phyloP scores from a whole-genome alignment of 2,888 invertebrate species.

The Ennomos erosarius region DNA sequence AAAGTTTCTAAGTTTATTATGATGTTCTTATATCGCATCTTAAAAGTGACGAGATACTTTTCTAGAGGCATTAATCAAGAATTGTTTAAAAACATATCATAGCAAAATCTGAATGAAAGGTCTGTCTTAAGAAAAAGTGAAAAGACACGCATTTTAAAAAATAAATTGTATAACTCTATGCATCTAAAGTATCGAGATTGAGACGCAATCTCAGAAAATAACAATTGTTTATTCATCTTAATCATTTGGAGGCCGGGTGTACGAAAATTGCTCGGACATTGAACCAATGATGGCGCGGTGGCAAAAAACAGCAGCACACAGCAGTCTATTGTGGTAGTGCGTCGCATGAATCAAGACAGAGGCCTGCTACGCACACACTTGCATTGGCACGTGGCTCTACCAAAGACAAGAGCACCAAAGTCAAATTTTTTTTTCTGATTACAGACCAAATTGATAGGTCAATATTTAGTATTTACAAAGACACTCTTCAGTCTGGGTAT shows the following conservation, averaged over 20 bases:
- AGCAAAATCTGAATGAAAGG: too few species aligned
- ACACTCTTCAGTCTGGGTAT: constrained; percentile 5
- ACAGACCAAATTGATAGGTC: constrained; percentile 19
- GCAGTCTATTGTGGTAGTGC: constrained; percentile 69
- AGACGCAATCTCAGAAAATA: constrained; percentile 36
- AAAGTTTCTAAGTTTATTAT: not conserved
- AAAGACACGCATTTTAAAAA: too few species aligned
- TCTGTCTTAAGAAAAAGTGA: too few species aligned
- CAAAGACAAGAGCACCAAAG: constrained; percentile 9
- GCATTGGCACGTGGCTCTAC: constrained; percentile 41
- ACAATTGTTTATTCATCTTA: constrained; percentile 45
- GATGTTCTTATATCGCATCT: too few species aligned
- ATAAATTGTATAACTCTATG: too few species aligned
- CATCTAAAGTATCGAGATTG: not conserved
- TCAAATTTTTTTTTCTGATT: constrained; percentile 19
- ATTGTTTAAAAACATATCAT: too few species aligned
- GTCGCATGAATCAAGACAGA: constrained; percentile 54
- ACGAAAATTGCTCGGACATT: constrained; percentile 69
- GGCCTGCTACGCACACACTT: constrained; percentile 45
- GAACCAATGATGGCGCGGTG: constrained; percentile 55
- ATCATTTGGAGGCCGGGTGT: constrained; percentile 62
- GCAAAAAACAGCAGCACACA: constrained; percentile 59
- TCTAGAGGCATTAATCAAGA: too few species aligned
- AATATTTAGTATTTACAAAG: constrained; percentile 15
- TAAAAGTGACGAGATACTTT: too few species aligned